Evolutionary conservation across 2,888 invertebrate genomes (phyloP).

Genomic region (Tiphia femorata): DNA sequence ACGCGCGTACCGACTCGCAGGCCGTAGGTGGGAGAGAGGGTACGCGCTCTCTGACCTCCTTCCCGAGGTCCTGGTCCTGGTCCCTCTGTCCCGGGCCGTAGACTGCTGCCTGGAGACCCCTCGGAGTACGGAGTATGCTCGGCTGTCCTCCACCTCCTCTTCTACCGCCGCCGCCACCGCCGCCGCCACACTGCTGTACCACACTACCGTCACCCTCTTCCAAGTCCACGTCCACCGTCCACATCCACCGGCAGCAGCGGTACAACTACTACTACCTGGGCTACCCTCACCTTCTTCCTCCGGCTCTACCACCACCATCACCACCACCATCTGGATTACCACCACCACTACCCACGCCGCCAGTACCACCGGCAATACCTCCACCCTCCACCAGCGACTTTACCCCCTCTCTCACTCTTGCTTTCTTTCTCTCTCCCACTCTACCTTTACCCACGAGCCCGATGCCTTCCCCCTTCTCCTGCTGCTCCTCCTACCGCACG

Average conservation of each 20-base stretch:
- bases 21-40: not conserved
- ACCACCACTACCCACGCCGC: not conserved
- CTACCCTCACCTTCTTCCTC: conserved; percentile 4
- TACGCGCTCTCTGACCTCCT: conserved; percentile 23
- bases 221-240: conserved; percentile 20
- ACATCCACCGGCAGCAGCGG: no score
- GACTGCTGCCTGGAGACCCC: conserved; percentile 65
- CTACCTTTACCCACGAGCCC: conserved; percentile 6
- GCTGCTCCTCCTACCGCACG: conserved; percentile 20
- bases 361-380: not conserved
- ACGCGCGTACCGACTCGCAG: no score
- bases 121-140: conserved; percentile 56
- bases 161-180: conserved; percentile 36
- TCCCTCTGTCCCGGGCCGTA: conserved; percentile 66
- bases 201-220: conserved; percentile 37
- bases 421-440: not conserved
- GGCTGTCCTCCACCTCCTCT: conserved; percentile 22
- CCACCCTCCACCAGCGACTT: not conserved
- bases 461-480: conserved; percentile 11
- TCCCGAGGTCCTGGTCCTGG: conserved; percentile 57
- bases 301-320: conserved; percentile 13
- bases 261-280: not conserved
- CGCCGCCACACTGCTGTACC: conserved; percentile 24
- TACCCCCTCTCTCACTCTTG: not conserved
- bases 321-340: conserved; percentile 9